A percentile compares a stretch with the other conserved stretches of the same genome.
phyloP scores from a whole-genome alignment of 2,888 invertebrate genomes.

The Cremastinae sp. region DNA sequence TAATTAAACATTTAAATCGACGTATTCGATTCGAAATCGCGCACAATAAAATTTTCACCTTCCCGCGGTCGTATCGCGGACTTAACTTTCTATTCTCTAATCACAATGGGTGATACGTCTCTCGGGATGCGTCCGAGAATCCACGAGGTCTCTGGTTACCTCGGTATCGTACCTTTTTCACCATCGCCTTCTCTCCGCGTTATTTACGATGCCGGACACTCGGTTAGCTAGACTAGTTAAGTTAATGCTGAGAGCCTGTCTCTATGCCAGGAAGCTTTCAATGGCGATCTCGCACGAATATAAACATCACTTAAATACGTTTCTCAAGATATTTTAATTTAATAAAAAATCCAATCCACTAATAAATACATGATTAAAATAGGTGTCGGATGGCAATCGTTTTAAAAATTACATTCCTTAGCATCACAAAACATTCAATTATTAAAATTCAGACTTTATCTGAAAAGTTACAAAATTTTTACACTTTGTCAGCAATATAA shows the following conservation, averaged over 20 bases:
- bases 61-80: slow-evolving; percentile 49
- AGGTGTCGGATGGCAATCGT: too few species aligned
- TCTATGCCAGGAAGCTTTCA: slow-evolving; percentile 35
- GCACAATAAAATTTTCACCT: slow-evolving; percentile 58
- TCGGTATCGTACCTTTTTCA: slow-evolving; percentile 4
- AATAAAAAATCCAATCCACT: too few species aligned
- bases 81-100: slow-evolving; percentile 64
- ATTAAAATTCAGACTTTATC: too few species aligned
- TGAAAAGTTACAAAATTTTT: too few species aligned
- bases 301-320: background rate
- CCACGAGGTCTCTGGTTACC: slow-evolving; percentile 27
- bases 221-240: slow-evolving; percentile 32
- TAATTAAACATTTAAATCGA: background rate
- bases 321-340: background rate
- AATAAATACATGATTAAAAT: background rate
- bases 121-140: slow-evolving; percentile 36
- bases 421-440: too few species aligned
- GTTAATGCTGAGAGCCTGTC: slow-evolving; percentile 32
- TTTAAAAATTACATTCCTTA: too few species aligned
- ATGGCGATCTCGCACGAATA: slow-evolving; percentile 15
- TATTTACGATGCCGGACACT: slow-evolving; percentile 52
- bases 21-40: slow-evolving; percentile 38
- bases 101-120: slow-evolving; percentile 58
- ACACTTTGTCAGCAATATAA: too few species aligned
- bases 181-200: slow-evolving; percentile 13